Evolutionary conservation across 1,140 invertebrate genomes (phyloP), one percentile per base, ranked within the genome.

Genomic region (Drosophila orena): DNA sequence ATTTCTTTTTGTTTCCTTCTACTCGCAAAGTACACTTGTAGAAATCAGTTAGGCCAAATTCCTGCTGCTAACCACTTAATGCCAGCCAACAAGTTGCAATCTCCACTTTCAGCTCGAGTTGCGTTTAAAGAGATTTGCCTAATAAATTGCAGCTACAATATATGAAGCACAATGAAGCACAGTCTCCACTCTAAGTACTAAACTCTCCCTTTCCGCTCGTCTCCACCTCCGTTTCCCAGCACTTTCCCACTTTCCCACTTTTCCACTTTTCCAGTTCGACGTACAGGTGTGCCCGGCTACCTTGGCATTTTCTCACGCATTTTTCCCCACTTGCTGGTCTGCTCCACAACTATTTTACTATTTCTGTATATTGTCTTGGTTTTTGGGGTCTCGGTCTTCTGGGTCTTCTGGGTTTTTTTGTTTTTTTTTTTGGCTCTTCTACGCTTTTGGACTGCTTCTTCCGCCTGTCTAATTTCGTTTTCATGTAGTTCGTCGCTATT

Each of bases 391-490:
- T 50, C 7, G 7, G 7, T 2, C 49, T 62, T 61, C 20, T 38
- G 37, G 37, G 10, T 12, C 11, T 49, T 35, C 37, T 42, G 30
- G 14, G 20, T 17, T 17, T 62, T 61, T n/a, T 14, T 12, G 37
- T 3, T 12, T 7, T 49, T 35, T 12, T 7, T 49, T 35, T 30
- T 42, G 24, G 14, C n/a, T 35, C 49, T 30, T 30, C 3, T 7
- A 42, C 27, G 49, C 64, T 72, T 57, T 59, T 57, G 68, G 75
- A 52, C 53, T 60, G 74, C 79, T 86, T 88, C 83, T 86, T 88
- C 83, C 83, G 83, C 69, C 79, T 66, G 74, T 79, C 83, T 88
- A 83, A 86, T 88, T 86, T 89, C 81, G 83, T 88, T 88, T 88
- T 83, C 79, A 83, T 79, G 83, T 88, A 83, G 60, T 74, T 86